Evolutionary conservation across 2,113 vertebrate genomes (phyloP).

Genomic region (Fulmarus glacialis): DNA sequence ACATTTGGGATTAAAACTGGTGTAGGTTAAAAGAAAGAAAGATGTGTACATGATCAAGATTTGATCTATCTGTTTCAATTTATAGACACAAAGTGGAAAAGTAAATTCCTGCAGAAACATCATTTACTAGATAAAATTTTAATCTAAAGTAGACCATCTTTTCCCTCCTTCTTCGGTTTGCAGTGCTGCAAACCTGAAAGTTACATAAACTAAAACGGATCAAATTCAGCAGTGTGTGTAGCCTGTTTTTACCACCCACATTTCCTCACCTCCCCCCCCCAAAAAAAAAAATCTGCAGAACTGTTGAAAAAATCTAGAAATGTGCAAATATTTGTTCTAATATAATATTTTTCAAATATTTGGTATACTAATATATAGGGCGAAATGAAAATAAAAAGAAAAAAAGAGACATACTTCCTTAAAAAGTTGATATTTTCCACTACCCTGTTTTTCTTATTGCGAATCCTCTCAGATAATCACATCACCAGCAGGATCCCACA

Average conservation of each 20-base stretch:
- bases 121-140: not conserved
- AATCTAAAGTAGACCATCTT: not conserved
- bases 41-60: rapidly evolving
- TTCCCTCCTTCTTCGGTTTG: not conserved
- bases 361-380: not conserved
- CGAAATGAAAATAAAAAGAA: not conserved
- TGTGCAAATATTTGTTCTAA: not conserved
- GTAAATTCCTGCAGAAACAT: not conserved
- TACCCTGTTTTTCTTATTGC: not conserved
- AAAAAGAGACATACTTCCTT: not conserved
- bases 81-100: not conserved
- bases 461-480: not conserved
- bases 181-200: not conserved
- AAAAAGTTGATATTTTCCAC: not conserved
- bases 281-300: not conserved
- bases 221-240: not conserved
- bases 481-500: not conserved
- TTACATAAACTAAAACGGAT: not conserved
- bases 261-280: not conserved
- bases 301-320: not conserved
- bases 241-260: not conserved
- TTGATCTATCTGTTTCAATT: not conserved
- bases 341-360: not conserved
- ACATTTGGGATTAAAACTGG: not conserved
- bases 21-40: not conserved